Evolutionary conservation across 53 echinoderm and acorn worm species (phyloP).

Genomic region (Apostichopus leukothele): DNA sequence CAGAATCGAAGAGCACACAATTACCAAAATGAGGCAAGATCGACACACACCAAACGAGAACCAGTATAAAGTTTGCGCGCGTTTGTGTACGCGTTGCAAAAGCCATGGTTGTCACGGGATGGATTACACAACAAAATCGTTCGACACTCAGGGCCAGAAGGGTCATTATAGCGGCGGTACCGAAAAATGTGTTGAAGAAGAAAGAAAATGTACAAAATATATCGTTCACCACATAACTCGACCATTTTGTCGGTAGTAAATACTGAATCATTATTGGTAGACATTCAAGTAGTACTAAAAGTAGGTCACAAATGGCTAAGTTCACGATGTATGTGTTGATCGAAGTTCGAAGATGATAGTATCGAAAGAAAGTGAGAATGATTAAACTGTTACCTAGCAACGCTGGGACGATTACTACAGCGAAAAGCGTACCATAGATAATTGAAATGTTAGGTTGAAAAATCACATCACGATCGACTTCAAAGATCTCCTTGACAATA

Average conservation of each 20-base stretch:
- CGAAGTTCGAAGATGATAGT: slow-evolving; percentile 60
- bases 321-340: slow-evolving; percentile 77
- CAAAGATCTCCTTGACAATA: background rate
- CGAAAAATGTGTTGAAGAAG: slow-evolving; percentile 80
- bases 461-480: slow-evolving; percentile 30
- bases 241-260: slow-evolving; percentile 55
- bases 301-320: slow-evolving; percentile 81
- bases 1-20: slow-evolving; percentile 63
- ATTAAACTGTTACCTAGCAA: slow-evolving; percentile 59
- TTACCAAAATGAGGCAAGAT: slow-evolving; percentile 78
- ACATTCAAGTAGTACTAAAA: slow-evolving; percentile 74
- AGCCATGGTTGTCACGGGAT: slow-evolving; percentile 72
- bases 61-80: slow-evolving; percentile 70
- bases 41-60: slow-evolving; percentile 76
- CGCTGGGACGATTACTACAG: slow-evolving; percentile 56
- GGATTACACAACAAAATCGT: slow-evolving; percentile 75
- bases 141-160: slow-evolving; percentile 86
- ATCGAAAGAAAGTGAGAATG: slow-evolving; percentile 36
- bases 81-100: slow-evolving; percentile 62
- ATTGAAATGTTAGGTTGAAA: background rate
- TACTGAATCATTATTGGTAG: slow-evolving; percentile 68
- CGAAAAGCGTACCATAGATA: slow-evolving; percentile 28
- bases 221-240: slow-evolving; percentile 50
- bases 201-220: slow-evolving; percentile 65
- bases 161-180: slow-evolving; percentile 85